Evolutionary conservation across 2,113 vertebrate genomes (phyloP).

Genomic region (Piaya cayana): DNA sequence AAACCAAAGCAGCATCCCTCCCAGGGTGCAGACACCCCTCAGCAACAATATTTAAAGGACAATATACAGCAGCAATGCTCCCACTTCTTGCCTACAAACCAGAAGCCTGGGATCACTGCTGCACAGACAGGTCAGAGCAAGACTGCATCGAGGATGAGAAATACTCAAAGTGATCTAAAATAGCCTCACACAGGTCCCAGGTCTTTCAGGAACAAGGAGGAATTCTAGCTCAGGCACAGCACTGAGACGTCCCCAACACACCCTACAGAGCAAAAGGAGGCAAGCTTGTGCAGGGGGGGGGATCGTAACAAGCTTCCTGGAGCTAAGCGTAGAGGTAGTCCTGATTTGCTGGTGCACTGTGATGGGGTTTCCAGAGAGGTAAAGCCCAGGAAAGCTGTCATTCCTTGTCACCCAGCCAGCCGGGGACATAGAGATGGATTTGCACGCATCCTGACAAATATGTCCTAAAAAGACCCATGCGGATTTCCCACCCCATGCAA

Average conservation of each 20-base stretch:
- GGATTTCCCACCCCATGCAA: neutral
- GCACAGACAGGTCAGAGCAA: neutral
- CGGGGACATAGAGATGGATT: neutral
- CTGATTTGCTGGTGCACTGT: neutral
- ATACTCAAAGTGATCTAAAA: neutral
- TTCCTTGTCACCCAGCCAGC: neutral
- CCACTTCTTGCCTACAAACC: neutral
- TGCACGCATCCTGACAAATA: neutral
- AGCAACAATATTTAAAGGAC: neutral
- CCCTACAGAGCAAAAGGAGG: neutral
- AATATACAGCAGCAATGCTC: neutral
- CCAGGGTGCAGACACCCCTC: neutral
- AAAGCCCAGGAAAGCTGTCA: neutral
- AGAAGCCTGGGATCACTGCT: neutral
- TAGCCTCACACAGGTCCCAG: neutral
- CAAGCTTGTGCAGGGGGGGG: rapidly evolving
- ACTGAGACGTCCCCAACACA: neutral
- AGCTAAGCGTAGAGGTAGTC: neutral
- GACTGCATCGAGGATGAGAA: neutral
- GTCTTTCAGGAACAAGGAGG: neutral
- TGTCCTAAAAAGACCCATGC: neutral
- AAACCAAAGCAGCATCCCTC: neutral
- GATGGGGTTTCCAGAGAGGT: neutral
- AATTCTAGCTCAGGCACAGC: neutral
- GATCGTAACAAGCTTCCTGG: rapidly evolving